Percentiles rank a stretch among this genome's conserved stretches.
Evolutionary conservation across 2,797 vertebrate species (phyloP).

Genomic region (Sebastes nivosus): DNA sequence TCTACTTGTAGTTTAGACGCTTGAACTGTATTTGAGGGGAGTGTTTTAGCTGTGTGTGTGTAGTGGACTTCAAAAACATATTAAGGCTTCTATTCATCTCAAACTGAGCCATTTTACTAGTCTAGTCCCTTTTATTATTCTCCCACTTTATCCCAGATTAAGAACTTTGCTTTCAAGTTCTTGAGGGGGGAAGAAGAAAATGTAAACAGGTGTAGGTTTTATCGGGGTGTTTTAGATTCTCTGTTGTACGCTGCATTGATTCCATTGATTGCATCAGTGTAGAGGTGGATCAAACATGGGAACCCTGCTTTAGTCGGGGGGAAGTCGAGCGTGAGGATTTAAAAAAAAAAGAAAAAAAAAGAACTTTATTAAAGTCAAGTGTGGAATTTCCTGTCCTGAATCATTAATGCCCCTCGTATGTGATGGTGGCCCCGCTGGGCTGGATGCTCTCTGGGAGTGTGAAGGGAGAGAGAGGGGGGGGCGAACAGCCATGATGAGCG

Average conservation of each 20-base stretch:
- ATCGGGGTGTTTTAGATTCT: conserved; percentile 37
- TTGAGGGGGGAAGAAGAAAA: conserved; percentile 12
- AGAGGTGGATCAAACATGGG: conserved; percentile 52
- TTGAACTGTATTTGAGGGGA: background rate
- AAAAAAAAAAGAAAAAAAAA: conserved; percentile 29
- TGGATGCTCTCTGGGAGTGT: conserved; percentile 4
- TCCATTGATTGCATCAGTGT: conserved; percentile 45
- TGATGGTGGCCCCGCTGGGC: conserved; percentile 7
- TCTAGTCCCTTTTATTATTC: conserved; percentile 15
- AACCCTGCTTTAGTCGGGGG: conserved; percentile 54
- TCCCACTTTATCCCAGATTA: conserved; percentile 60
- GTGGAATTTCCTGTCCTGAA: conserved; percentile 58
- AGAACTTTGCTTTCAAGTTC: conserved; percentile 50
- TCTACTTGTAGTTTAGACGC: background rate
- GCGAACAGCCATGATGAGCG: background rate
- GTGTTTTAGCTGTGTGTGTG: background rate
- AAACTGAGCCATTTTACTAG: conserved; percentile 9
- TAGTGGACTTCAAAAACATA: conserved; percentile 33
- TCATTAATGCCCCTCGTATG: conserved; percentile 42
- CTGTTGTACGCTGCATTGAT: conserved; percentile 30
- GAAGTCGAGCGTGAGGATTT: conserved; percentile 50
- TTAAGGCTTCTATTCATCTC: conserved; percentile 38
- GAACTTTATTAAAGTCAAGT: conserved; percentile 49
- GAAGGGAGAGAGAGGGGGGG: background rate
- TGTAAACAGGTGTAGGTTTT: conserved; percentile 54